Base-by-base conservation (phyloP, 2,888 invertebrate genomes). In the Phoronis australis region DNA sequence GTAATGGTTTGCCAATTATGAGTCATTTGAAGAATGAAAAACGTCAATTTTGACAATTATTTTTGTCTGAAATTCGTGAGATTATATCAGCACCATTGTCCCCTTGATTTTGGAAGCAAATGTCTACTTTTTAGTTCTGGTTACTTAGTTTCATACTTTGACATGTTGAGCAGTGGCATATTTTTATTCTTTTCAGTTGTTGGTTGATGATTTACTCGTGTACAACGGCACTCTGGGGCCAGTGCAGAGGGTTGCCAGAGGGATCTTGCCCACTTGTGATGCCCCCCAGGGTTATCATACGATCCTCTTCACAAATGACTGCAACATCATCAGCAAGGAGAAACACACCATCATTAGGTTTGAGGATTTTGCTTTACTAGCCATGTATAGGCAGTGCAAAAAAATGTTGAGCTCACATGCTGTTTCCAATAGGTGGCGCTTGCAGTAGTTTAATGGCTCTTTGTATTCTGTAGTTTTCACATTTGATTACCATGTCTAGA, bases 151-250 rank as follows among this genome's bases (percentile, higher is more conserved):
- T n/a, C n/a, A n/a, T n/a, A n/a, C n/a, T n/a, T n/a, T n/a, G n/a
- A n/a, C n/a, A n/a, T n/a, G n/a, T n/a, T n/a, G n/a, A n/a, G n/a
- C n/a, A n/a, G n/a, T n/a, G n/a, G n/a, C n/a, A n/a, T n/a, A n/a
- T n/a, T n/a, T n/a, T n/a, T n/a, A n/a, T 35, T 37, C 25, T 26
- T 73, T 75, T 25, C 69, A 88, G 89, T 79, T 90, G 51, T 77
- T 89, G 57, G 85, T 90, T 55, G 90, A 90, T 68, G 90, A 90
- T 72, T 77, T 90, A 56, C 75, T 90, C 56, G 81, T 90, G 26
- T 88, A 85, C 74, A 88, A 87, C 68, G 90, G 90, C 23, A 82
- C 83, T 23, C 73, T 87, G 37, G 79, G 80, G 48, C 60, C 68
- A 38, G 68, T 72, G 39, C 56, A 48, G 23, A 47, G 47, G 2